These are phyloP conservation scores for Megalonaias nervosa DNA, from an alignment of 1,140 invertebrate genomes.

Conservation along the genomic window DNA sequence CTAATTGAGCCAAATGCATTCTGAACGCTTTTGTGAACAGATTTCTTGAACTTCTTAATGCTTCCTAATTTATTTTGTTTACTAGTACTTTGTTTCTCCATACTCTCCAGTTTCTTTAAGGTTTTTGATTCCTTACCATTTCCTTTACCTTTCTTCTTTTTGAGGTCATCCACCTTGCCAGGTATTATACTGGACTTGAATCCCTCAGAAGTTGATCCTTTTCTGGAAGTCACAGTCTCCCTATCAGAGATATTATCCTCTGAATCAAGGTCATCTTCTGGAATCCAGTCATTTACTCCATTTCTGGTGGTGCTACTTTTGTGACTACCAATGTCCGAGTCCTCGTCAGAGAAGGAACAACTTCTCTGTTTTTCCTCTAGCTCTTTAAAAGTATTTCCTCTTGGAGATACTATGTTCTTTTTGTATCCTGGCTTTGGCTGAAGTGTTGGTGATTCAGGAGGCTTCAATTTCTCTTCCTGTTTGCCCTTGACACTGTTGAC, in stretches of 20 bases:
- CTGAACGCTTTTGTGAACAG: constrained; percentile 55
- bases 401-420: too few species aligned
- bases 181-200: constrained; percentile 63
- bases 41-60: constrained; percentile 59
- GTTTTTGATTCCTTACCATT: constrained; percentile 6
- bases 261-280: constrained; percentile 59
- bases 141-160: constrained; percentile 30
- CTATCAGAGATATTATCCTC: constrained; percentile 60
- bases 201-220: constrained; percentile 38
- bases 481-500: constrained; percentile 15
- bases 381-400: too few species aligned
- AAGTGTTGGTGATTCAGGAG: neutral
- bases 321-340: too few species aligned
- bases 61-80: constrained; percentile 58
- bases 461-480: neutral
- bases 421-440: neutral
- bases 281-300: constrained; percentile 48
- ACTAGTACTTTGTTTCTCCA: constrained; percentile 23
- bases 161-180: constrained; percentile 51
- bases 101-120: constrained; percentile 36
- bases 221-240: constrained; percentile 32
- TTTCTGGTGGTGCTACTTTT: too few species aligned
- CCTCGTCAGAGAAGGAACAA: too few species aligned
- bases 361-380: too few species aligned
- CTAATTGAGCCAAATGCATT: constrained; percentile 66